Evolutionary conservation across 2,888 invertebrate genomes (phyloP).

Genomic region (Antheraea yamamai): DNA sequence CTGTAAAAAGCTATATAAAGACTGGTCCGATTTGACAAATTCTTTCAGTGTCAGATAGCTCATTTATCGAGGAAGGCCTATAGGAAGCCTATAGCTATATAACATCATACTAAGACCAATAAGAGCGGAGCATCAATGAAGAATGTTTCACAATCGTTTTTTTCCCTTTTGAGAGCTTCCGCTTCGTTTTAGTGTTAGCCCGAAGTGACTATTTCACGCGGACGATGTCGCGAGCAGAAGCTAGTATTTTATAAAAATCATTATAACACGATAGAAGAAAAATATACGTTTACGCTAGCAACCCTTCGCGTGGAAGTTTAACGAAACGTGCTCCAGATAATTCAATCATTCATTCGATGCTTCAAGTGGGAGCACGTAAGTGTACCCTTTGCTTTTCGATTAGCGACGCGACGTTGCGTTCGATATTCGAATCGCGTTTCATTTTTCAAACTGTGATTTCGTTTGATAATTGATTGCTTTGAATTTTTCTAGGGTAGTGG

Average conservation of each 20-base stretch:
- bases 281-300: slow-evolving; percentile 6
- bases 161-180: no score
- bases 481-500: not conserved
- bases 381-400: slow-evolving; percentile 31
- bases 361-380: slow-evolving; percentile 35
- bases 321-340: slow-evolving; percentile 37
- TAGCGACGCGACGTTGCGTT: slow-evolving; percentile 42
- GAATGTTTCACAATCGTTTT: no score
- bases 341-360: slow-evolving; percentile 35
- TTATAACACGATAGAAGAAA: not conserved
- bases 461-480: slow-evolving; percentile 2
- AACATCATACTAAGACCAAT: no score
- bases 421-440: slow-evolving; percentile 47
- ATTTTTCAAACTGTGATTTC: slow-evolving; percentile 41
- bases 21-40: no score
- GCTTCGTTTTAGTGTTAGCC: no score
- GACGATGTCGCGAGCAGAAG: no score
- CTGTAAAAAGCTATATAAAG: no score
- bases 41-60: no score
- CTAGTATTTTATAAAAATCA: not conserved
- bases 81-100: no score
- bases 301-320: slow-evolving; percentile 13
- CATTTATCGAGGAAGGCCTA: no score
- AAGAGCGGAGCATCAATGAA: no score
- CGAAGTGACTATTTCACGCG: no score